phyloP scores from a whole-genome alignment of 92 coral and sea anemone species.

The Hydrozoanthus gracilis region DNA sequence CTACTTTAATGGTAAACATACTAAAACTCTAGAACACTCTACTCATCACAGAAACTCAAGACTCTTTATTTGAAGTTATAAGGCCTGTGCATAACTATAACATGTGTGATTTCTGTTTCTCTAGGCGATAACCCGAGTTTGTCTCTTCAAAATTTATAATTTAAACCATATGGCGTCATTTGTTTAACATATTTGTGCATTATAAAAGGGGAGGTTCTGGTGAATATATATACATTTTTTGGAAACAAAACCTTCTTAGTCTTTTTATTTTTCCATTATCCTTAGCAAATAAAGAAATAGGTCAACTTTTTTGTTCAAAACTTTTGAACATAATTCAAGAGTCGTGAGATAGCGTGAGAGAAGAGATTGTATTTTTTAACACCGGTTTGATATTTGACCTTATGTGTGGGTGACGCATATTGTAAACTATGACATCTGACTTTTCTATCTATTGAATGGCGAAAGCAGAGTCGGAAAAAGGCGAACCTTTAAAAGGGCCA shows the following conservation, averaged over 20 bases:
- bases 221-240: neutral
- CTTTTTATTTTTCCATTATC: neutral
- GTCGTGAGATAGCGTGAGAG: conserved; percentile 26
- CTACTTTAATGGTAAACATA: no score
- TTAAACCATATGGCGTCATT: conserved; percentile 19
- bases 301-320: neutral
- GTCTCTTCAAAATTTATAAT: neutral
- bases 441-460: neutral
- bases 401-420: neutral
- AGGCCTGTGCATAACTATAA: neutral
- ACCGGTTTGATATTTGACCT: neutral
- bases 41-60: no score
- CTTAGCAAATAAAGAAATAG: neutral
- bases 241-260: neutral
- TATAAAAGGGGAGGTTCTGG: neutral
- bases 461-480: no score
- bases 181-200: neutral
- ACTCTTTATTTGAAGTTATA: no score
- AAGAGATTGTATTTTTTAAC: neutral
- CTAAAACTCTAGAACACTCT: no score
- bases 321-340: neutral
- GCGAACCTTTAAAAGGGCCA: neutral
- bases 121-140: neutral
- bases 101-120: conserved; percentile 8
- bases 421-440: conserved; percentile 3